These are phyloP conservation scores for Chrysocyon brachyurus DNA, from an alignment of 2,797 vertebrate genomes.

Conservation along the genomic window DNA sequence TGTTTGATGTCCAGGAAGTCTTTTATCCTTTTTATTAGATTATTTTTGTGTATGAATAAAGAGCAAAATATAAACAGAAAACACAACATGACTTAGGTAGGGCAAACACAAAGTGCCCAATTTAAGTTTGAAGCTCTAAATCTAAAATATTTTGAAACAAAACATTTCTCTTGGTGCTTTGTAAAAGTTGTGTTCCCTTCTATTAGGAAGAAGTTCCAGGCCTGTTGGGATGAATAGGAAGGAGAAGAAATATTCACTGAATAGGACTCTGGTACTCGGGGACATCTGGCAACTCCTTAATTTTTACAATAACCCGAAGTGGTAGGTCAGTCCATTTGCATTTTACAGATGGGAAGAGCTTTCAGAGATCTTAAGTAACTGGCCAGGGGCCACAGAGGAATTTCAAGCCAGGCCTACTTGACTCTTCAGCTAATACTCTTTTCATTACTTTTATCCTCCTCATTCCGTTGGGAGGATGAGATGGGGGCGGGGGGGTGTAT, in stretches of 20 bases:
- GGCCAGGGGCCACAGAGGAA: not conserved
- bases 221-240: not conserved
- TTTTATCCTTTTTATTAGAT: slow-evolving; percentile 71
- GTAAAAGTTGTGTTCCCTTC: not conserved
- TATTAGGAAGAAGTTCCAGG: not conserved
- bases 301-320: not conserved
- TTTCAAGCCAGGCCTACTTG: slow-evolving; percentile 9
- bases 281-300: not conserved
- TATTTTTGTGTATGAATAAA: slow-evolving; percentile 52
- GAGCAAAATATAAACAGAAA: slow-evolving; percentile 65
- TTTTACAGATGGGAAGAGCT: not conserved
- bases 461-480: not conserved
- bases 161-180: not conserved
- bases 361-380: slow-evolving; percentile 20
- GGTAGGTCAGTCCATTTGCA: not conserved
- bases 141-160: slow-evolving; percentile 1
- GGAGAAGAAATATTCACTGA: not conserved
- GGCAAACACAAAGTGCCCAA: not conserved
- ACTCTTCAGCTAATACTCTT: not conserved
- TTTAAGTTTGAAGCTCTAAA: not conserved
- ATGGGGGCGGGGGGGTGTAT: too few relatives aligned
- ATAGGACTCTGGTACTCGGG: not conserved
- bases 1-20: slow-evolving; percentile 65
- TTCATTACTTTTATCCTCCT: not conserved
- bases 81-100: not conserved